These are phyloP conservation scores for Chrysogorgia sp. DNA, from an alignment of 92 coral and sea anemone species.

Conservation along the genomic window DNA sequence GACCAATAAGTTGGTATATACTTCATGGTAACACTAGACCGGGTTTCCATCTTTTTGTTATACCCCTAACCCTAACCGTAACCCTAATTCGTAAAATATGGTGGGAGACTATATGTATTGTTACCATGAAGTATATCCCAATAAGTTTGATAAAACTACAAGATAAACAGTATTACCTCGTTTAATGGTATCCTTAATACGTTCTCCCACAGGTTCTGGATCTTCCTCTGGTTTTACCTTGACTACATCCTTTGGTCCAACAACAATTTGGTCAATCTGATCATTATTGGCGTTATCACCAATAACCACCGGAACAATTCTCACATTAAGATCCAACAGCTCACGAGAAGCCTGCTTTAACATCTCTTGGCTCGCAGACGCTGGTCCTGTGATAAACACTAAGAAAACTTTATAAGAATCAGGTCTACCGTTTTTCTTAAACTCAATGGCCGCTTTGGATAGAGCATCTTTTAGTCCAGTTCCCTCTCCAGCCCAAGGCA, in stretches of 20 bases:
- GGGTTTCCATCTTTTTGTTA: too few relatives aligned
- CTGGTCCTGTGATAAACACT: slow-evolving; percentile 64
- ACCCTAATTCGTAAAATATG: too few relatives aligned
- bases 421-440: slow-evolving; percentile 42
- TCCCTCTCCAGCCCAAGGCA: slow-evolving; percentile 38
- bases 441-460: slow-evolving; percentile 32
- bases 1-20: too few relatives aligned
- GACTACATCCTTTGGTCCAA: slow-evolving; percentile 37
- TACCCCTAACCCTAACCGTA: too few relatives aligned
- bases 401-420: slow-evolving; percentile 47
- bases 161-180: slow-evolving; percentile 28
- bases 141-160: neutral
- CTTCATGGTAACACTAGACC: too few relatives aligned
- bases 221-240: slow-evolving; percentile 32
- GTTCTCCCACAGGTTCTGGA: slow-evolving; percentile 36
- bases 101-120: too few relatives aligned
- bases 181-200: slow-evolving; percentile 34
- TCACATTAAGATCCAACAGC: slow-evolving; percentile 57
- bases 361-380: slow-evolving; percentile 49
- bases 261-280: slow-evolving; percentile 41
- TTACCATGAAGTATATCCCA: too few relatives aligned
- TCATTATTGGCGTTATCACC: slow-evolving; percentile 62
- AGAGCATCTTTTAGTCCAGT: slow-evolving; percentile 48
- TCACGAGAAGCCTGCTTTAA: slow-evolving; percentile 52
- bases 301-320: slow-evolving; percentile 70